Evolutionary conservation across 2,113 vertebrate species (phyloP).

Genomic region (Zeus faber): DNA sequence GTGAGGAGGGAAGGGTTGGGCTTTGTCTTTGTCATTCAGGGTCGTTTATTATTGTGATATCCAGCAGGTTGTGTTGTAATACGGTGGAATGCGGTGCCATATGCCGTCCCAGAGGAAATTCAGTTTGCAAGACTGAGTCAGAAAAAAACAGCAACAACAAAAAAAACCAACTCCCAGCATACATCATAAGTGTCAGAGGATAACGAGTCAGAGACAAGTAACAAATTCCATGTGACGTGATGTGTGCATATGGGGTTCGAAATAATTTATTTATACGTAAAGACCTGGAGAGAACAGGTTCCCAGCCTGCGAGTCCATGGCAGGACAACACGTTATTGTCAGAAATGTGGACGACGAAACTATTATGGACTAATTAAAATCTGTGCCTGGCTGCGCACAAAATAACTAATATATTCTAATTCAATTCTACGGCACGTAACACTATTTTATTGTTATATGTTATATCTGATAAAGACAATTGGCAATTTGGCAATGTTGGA

Average conservation of each 20-base stretch:
- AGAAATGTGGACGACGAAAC: constrained; percentile 29
- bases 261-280: neutral
- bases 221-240: neutral
- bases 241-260: neutral
- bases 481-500: constrained; percentile 1
- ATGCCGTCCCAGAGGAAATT: constrained; percentile 5
- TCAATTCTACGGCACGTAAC: too few relatives aligned
- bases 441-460: constrained; percentile 11
- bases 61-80: neutral
- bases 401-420: constrained; percentile 22
- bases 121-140: neutral
- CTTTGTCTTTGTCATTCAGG: neutral
- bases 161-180: neutral
- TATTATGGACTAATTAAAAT: constrained; percentile 34
- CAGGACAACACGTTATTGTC: constrained; percentile 9
- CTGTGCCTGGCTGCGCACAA: constrained; percentile 4
- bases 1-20: neutral
- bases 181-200: neutral
- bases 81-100: constrained; percentile 1
- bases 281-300: neutral
- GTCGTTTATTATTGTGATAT: constrained; percentile 15
- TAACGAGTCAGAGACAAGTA: neutral
- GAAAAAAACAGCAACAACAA: neutral
- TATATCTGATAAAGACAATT: constrained; percentile 22
- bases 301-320: neutral